Evolutionary conservation across 2,888 invertebrate species (phyloP), one percentile per base, ranked within the genome.

Genomic region (Bellardia bayeri): DNA sequence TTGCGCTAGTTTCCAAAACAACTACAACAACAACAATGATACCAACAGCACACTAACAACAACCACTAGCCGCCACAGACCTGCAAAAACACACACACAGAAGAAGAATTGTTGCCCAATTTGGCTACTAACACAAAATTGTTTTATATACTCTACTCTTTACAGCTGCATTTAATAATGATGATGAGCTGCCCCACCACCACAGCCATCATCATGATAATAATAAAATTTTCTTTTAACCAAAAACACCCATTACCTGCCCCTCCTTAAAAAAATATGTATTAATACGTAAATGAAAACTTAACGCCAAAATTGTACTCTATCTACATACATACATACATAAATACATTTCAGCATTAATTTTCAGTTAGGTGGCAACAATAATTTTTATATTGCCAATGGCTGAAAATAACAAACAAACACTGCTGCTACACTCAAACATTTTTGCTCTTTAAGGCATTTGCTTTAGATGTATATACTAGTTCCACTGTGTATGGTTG

Each of bases 361-460:
- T 61, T 82, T 69, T 23, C 23, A 23, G 45, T 42, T 56, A 86
- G 86, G 75, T 86, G 83, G 80, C 83, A 71, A 80, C 76, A 87
- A 87, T 80, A 76, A 71, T 83, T 83, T 71, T 63, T 76, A 71
- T 83, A 72, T 66, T 74, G 54, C 68, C 69, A 49, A 37, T 33
- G 72, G 82, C 75, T 71, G 8, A 23, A 68, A 37, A 51, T 14
- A 82, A 56, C 33, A 69, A 64, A 64, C 9, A 71, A 42, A 69
- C 40, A 9, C n/a, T 64, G 3, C 13, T 4, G 13, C 23, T 0
- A 16, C 74, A 63, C 13, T 13, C 3, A 51, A 33, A 64, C 4
- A 16, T 23, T 37, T 40, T 72, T 79, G 49, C 72, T 64, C 71
- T 72, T 64, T 42, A 71, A 61, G 63, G n/a, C 42, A 37, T 54